Evolutionary conservation across 1,140 invertebrate genomes (phyloP), one percentile per base, ranked within the genome.

Genomic region (Tetranychus cinnabarinus): DNA sequence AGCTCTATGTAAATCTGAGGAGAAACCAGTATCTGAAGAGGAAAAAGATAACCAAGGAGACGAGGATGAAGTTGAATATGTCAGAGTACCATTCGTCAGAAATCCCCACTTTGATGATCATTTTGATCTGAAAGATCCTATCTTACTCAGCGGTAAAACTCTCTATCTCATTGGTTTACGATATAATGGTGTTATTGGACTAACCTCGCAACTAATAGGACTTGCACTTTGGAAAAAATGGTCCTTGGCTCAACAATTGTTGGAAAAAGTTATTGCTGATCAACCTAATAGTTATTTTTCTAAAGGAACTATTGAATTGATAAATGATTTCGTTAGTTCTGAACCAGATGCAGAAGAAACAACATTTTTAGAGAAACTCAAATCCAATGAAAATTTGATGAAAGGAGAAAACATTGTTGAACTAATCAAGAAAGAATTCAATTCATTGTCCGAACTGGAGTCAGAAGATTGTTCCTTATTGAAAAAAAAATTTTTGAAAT

Each of bases 21-120:
- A 52, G 37, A 46, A 34, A 35, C 23, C 46, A 63, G 56, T 23
- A 23, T 23, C 23, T 23, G 23, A 23, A 15, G 55, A 23, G 45
- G 59, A 75, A 60, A 70, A 66, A 42, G 66, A 70, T 31, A 65
- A 68, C 15, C 65, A 69, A 12, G 69, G 71, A 58, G 82, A 83
- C 68, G 82, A 83, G 73, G 71, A 70, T 56, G 63, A 67, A 58
- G 63, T 62, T 31, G 63, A 65, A 48, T 64, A 68, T 57, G 58
- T 68, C 46, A 58, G 86, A 61, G 81, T 92, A 0, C 74, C 75
- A 54, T 92, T 79, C 71, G 63, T 95, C 42, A 78, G 83, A 67
- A 90, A 91, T 70, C 79, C 80, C 3, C 84, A 76, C 70, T 82
- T 82, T 72, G 88, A 93, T 74, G 81, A 85, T 69, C 87, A 92